Percentiles rank a stretch among this genome's conserved stretches.
These are phyloP conservation scores for Danio albolineatus DNA, from an alignment of 2,797 vertebrate genomes.

Conservation along the genomic window DNA sequence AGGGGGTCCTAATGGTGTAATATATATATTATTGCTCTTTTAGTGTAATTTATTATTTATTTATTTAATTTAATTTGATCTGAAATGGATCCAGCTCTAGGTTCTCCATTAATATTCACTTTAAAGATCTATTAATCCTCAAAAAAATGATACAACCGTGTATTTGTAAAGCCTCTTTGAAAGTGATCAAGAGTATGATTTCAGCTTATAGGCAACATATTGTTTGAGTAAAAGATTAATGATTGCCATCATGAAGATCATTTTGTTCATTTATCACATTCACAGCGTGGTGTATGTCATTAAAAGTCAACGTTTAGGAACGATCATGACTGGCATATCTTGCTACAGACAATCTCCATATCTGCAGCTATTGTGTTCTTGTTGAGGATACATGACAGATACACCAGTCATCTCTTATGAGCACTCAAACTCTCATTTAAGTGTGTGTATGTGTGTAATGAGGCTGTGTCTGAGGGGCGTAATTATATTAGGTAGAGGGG, in stretches of 20 bases:
- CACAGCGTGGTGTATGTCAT: constrained; percentile 2
- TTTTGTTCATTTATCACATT: constrained; percentile 22
- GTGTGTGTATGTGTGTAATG: constrained; percentile 19
- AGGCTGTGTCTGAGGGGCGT: constrained; percentile 44
- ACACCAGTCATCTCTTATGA: constrained; percentile 41
- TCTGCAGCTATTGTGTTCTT: constrained; percentile 40
- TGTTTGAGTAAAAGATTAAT: constrained; percentile 23
- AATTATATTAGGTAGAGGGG: constrained; percentile 46
- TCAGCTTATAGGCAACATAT: constrained; percentile 3
- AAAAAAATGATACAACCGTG: background rate
- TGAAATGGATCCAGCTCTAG: too few relatives aligned
- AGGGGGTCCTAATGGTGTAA: too few relatives aligned
- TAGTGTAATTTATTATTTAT: too few relatives aligned
- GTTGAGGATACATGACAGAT: constrained; percentile 42
- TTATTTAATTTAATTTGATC: too few relatives aligned
- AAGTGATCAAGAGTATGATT: background rate
- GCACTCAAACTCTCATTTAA: constrained; percentile 27
- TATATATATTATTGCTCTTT: too few relatives aligned
- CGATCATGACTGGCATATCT: constrained; percentile 7
- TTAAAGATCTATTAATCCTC: background rate
- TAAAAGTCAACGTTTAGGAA: constrained; percentile 23
- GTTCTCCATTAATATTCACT: constrained; percentile 4
- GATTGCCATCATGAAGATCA: constrained; percentile 10
- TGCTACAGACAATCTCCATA: background rate
- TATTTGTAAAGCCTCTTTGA: background rate